Percentiles rank a stretch among this genome's conserved stretches.
phyloP scores from a whole-genome alignment of 2,888 invertebrate species.

The Panopea generosa region DNA sequence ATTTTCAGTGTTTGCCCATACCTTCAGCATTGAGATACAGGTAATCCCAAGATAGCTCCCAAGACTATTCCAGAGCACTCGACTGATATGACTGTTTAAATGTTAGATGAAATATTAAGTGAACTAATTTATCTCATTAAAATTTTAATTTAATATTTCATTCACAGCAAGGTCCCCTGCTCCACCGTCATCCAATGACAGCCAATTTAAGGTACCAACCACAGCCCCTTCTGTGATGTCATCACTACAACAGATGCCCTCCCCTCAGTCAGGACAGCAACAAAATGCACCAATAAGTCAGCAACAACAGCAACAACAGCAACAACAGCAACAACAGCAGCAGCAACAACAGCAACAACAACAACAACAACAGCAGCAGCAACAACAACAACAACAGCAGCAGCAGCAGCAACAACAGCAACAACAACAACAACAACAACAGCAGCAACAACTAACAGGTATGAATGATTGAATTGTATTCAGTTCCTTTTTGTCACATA shows the following conservation, averaged over 20 bases:
- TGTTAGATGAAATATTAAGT: no score
- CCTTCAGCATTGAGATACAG: no score
- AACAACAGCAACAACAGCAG: slow-evolving; percentile 19
- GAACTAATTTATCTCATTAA: no score
- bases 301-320: slow-evolving; percentile 18
- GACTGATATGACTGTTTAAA: no score
- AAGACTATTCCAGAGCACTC: no score
- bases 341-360: slow-evolving; percentile 24
- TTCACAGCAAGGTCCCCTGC: slow-evolving; percentile 57
- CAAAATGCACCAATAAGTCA: slow-evolving; percentile 15
- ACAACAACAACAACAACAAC: slow-evolving; percentile 22
- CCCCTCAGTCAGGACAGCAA: slow-evolving; percentile 40
- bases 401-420: slow-evolving; percentile 26
- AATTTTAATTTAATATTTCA: no score
- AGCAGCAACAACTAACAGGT: slow-evolving; percentile 15
- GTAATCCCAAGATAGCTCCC: no score
- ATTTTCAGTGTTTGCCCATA: no score
- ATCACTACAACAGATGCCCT: slow-evolving; percentile 34
- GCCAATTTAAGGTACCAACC: slow-evolving; percentile 70
- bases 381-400: slow-evolving; percentile 16
- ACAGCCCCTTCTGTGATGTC: slow-evolving; percentile 60
- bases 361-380: slow-evolving; percentile 18
- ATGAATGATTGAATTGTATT: neutral
- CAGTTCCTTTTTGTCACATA: no score
- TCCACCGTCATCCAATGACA: slow-evolving; percentile 41